Base-by-base conservation (phyloP, 2,888 invertebrate species). In the Cartodere bifasciata region DNA sequence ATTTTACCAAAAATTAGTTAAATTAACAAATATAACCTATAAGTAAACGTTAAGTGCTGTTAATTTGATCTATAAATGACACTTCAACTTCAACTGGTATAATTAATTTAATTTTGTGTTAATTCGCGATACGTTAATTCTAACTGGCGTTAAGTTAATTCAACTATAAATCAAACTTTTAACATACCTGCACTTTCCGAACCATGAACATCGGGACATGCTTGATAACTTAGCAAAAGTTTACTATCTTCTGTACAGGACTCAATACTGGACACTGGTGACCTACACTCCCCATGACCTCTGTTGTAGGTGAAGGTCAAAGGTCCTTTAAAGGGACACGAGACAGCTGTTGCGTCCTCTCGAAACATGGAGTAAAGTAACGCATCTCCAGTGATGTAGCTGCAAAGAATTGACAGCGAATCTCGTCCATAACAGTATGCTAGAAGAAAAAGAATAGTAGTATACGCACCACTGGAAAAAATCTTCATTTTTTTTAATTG, bases 271-370 rank as follows among this genome's bases (percentile, higher is more conserved):
- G 91, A 91, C 30, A 82, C 79, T 0, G 92, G 92, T 48, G 75
- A 77, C 43, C 76, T 76, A 62, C 92, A 92, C 54, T 87, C 86
- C 12, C 88, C 88, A 50, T 87, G 82, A 3, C 87, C 90, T 36
- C 87, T 72, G 60, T 86, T 88, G 60, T 94, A 94, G 31, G 88
- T 84, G 62, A 94, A 94, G 37, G 85, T 82, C 64, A 86, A 90
- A 10, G 91, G 86, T 32, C 87, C 91, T 34, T 70, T 67, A 55
- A 80, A 78, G 1, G 94, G 94, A 60, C 94, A 94, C 50, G 82
- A 76, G 23, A 91, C 86, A 3, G 92, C 81, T 12, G 77, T 74
- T 9, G 87, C 87, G 52, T 80, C 83, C 55, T 87, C 82, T 37
- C 87, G 69, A 65, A 90, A 88, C 78, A 90, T 80, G 46, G 87